phyloP scores from a whole-genome alignment of 2,113 vertebrate genomes.

The Butastur rufipennis region DNA sequence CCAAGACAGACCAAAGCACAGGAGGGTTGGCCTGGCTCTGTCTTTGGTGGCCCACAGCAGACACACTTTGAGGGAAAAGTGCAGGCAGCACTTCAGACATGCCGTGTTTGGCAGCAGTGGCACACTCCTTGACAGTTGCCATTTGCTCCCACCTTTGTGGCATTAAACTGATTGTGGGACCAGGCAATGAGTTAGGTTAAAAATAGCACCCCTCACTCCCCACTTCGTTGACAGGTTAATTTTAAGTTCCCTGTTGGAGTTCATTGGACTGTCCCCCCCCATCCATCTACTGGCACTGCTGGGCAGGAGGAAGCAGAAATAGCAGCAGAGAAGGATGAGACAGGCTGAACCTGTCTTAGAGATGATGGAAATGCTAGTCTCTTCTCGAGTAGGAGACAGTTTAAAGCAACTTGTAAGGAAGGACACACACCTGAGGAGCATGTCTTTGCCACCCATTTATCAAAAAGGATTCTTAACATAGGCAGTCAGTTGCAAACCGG shows the following conservation, averaged over 20 bases:
- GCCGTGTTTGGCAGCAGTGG: not conserved
- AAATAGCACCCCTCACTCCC: fast-evolving
- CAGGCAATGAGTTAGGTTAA: not conserved
- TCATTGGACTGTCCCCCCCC: not conserved
- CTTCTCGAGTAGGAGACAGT: not conserved
- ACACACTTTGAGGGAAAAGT: not conserved
- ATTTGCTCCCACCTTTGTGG: not conserved
- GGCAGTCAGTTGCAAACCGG: not conserved
- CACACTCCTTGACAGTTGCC: not conserved
- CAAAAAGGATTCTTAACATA: not conserved
- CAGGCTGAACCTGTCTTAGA: not conserved
- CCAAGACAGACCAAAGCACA: not conserved
- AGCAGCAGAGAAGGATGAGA: not conserved
- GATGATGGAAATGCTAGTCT: not conserved
- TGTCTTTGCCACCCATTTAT: not conserved
- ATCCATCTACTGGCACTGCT: not conserved
- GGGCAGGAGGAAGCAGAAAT: not conserved
- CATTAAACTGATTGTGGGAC: not conserved
- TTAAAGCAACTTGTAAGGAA: not conserved
- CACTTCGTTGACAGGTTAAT: not conserved
- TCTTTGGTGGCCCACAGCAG: not conserved
- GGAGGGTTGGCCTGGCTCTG: no score
- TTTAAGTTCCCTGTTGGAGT: not conserved
- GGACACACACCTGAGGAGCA: not conserved
- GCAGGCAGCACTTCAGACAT: not conserved